Evolutionary conservation across 1,140 invertebrate genomes (phyloP), one percentile per base, ranked within the genome.

Genomic region (Hylaeus volcanicus): DNA sequence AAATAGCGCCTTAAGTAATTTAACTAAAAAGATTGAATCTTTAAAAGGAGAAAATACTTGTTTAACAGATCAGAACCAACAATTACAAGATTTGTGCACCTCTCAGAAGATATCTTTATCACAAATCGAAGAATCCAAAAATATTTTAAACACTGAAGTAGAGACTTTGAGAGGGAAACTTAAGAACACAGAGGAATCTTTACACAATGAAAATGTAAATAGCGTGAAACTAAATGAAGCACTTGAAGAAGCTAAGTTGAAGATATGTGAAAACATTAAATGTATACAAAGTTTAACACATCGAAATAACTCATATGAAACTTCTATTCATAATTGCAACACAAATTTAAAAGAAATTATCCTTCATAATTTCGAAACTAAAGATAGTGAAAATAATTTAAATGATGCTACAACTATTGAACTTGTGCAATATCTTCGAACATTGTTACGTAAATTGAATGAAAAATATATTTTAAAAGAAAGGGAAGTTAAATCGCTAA

Each of bases 111-210:
- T 70, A 60, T 60, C 45, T 9, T 53, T 91, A 4, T 65, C 15
- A n/a, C 63, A 66, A 73, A 26, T 45, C 9, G 78, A 90, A 64
- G 68, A 88, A n/a, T 79, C 41, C 12, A 86, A 83, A 53, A 79
- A 74, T 60, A 63, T 61, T 56, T 45, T 89, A 39, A 88, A 77
- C 72, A 79, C 43, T 41, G 41, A 86, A 48, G 55, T 89, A 15
- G 72, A 55, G 55, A 73, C 75, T 61, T 81, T 88, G 12, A 86
- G 84, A 48, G 53, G 53, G n/a, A 45, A 64, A 37, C 66, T 73
- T n/a, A 74, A 88, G 65, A 45, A 60, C 15, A 75, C 86, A 76
- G 79, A 85, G 61, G 8, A 83, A 63, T 61, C 48, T 2, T 14
- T 87, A n/a, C 14, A 64, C 5, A 39, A 58, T 41, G 74, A 83